These are phyloP conservation scores for Euzophera pinguis DNA, from an alignment of 2,888 invertebrate species.

Conservation along the genomic window DNA sequence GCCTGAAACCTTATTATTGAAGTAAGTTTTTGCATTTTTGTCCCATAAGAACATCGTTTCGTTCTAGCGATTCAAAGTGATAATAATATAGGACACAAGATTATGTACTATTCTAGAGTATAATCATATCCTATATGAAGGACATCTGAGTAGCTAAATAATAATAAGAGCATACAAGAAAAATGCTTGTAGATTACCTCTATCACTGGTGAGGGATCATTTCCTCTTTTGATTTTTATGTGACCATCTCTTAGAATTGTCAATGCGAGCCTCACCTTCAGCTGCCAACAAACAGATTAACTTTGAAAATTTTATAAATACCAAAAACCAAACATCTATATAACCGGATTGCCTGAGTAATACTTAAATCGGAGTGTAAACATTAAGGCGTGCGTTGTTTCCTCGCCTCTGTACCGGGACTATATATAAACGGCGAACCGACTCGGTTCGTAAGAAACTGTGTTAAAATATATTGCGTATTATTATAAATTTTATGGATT, in stretches of 20 bases:
- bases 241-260: not conserved
- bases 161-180: too few relatives aligned
- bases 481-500: constrained; percentile 7
- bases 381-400: constrained; percentile 4
- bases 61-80: too few relatives aligned
- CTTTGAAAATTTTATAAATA: not conserved
- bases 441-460: constrained; percentile 6
- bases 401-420: constrained; percentile 2
- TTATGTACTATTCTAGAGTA: too few relatives aligned
- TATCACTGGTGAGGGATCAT: too few relatives aligned
- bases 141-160: too few relatives aligned
- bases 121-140: too few relatives aligned
- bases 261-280: not conserved
- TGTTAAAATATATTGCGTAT: constrained; percentile 9
- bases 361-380: constrained; percentile 10
- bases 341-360: constrained; percentile 9
- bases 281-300: not conserved
- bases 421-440: constrained; percentile 11
- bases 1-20: too few relatives aligned
- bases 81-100: too few relatives aligned
- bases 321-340: constrained; percentile 5
- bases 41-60: too few relatives aligned
- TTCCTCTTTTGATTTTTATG: too few relatives aligned
- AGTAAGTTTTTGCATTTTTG: too few relatives aligned
- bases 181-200: too few relatives aligned